Percentiles rank a stretch among this genome's conserved stretches.
phyloP scores from a whole-genome alignment of 2,888 invertebrate species.

The Pollenia labialis region DNA sequence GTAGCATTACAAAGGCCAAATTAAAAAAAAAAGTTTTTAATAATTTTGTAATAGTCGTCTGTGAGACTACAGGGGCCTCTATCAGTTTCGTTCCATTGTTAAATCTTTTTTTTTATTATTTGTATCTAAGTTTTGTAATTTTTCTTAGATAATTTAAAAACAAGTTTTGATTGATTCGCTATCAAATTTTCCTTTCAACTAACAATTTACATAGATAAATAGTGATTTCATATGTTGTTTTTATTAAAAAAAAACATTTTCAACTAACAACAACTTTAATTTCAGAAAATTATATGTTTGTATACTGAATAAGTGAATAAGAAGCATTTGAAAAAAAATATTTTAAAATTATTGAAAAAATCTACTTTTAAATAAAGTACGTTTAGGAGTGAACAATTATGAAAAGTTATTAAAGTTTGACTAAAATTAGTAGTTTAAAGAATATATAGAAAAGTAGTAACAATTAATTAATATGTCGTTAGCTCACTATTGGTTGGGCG shows the following conservation, averaged over 20 bases:
- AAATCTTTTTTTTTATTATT: background rate
- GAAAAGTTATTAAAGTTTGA: background rate
- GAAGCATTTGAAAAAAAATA: background rate
- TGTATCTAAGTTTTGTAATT: background rate
- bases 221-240: background rate
- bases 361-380: background rate
- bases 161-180: slow-evolving; percentile 37
- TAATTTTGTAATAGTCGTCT: background rate
- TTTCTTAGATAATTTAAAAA: slow-evolving; percentile 1
- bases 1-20: too few species aligned
- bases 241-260: background rate
- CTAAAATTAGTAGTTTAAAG: too few species aligned
- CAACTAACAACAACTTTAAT: slow-evolving; percentile 29
- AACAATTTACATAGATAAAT: background rate
- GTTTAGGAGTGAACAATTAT: slow-evolving; percentile 7
- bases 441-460: too few species aligned
- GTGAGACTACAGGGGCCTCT: background rate
- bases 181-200: slow-evolving; percentile 4
- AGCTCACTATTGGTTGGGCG: too few species aligned
- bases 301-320: background rate
- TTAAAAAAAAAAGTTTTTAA: too few species aligned
- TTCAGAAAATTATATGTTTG: background rate
- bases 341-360: background rate
- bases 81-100: background rate
- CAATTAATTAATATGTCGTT: too few species aligned